A percentile compares a stretch with the other conserved stretches of the same genome.
phyloP scores from a whole-genome alignment of 2,888 invertebrate species.

The Prosopocoilus inquinatus region DNA sequence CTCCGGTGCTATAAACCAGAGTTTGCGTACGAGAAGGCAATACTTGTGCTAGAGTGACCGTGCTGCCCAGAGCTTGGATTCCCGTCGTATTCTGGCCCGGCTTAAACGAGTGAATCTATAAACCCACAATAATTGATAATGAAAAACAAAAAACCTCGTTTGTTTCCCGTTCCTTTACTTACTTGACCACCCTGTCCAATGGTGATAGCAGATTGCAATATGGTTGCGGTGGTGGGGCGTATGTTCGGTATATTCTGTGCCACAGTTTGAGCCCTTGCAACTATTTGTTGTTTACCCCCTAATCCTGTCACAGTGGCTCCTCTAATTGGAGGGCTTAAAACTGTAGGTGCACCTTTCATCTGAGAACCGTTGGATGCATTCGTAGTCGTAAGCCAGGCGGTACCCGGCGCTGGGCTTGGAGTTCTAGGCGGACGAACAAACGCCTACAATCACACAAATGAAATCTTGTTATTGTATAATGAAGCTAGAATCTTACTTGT shows the following conservation, averaged over 20 bases:
- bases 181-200: constrained; percentile 47
- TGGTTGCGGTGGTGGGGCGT: constrained; percentile 42
- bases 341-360: constrained; percentile 47
- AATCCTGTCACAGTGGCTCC: constrained; percentile 42
- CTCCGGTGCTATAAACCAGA: constrained; percentile 45
- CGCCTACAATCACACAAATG: constrained; percentile 31
- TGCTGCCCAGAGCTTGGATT: constrained; percentile 42
- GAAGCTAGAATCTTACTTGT: constrained; percentile 10
- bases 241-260: constrained; percentile 41
- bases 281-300: constrained; percentile 36
- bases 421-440: constrained; percentile 47
- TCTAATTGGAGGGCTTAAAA: constrained; percentile 45
- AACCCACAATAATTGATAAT: no score
- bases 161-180: constrained; percentile 3
- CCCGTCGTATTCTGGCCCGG: constrained; percentile 38
- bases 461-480: neutral
- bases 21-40: constrained; percentile 48
- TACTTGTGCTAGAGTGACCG: constrained; percentile 47
- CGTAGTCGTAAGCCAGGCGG: constrained; percentile 44
- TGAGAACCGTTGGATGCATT: constrained; percentile 46
- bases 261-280: constrained; percentile 40
- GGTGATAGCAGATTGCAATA: constrained; percentile 48
- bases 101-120: constrained; percentile 45
- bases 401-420: constrained; percentile 48
- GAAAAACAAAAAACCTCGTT: neutral